These are phyloP conservation scores for Stomatorhinus ivindoensis DNA, from an alignment of 2,113 vertebrate species.

Conservation along the genomic window DNA sequence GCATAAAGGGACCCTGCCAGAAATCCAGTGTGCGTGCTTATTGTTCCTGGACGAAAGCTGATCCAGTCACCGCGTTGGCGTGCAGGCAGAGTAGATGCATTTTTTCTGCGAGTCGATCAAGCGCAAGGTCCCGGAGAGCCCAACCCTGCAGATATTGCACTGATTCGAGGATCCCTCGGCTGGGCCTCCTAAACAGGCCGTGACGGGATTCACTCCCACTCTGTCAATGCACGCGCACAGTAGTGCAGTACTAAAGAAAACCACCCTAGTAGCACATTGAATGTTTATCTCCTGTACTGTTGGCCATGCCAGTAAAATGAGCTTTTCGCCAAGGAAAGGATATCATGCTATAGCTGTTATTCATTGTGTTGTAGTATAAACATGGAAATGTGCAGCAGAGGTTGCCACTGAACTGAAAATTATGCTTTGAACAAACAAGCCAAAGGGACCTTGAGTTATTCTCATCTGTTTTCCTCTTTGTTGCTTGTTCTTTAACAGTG, in stretches of 20 bases:
- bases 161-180: not conserved
- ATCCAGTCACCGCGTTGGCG: not conserved
- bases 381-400: not conserved
- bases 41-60: not conserved
- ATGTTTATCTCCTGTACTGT: not conserved
- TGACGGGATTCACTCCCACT: not conserved
- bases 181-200: not conserved
- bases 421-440: not conserved
- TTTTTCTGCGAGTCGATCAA: not conserved
- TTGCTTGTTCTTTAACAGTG: not conserved
- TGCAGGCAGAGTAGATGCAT: not conserved
- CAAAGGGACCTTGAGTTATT: not conserved
- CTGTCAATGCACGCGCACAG: not conserved
- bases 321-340: not conserved
- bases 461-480: not conserved
- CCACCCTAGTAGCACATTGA: not conserved
- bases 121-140: not conserved
- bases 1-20: not conserved
- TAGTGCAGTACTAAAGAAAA: not conserved
- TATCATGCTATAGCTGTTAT: not conserved
- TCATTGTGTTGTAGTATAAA: not conserved
- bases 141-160: not conserved
- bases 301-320: not conserved
- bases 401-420: not conserved
- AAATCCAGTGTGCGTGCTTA: not conserved